Conservation (phyloP, 2,113 vertebrate genomes). For the Toxostoma redivivum region DNA sequence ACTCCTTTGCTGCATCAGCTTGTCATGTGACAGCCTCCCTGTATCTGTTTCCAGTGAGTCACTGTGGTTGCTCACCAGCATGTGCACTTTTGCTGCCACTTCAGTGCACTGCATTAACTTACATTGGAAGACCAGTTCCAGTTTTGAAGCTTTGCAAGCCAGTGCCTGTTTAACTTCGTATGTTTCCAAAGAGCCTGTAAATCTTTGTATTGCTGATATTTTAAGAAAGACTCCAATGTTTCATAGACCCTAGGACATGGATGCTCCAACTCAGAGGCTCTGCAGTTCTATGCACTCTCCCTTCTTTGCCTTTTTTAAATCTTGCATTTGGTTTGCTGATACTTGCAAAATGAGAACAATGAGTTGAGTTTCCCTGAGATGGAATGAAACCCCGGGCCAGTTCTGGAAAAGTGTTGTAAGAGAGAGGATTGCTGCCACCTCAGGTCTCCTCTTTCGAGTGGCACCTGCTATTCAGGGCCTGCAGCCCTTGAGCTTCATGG, state of each 20-base stretch:
- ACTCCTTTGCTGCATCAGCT: background rate
- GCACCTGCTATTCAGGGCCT: background rate
- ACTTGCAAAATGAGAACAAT: background rate
- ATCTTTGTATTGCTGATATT: background rate
- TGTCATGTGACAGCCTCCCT: background rate
- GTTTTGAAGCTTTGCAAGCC: background rate
- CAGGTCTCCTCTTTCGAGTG: background rate
- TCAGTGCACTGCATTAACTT: background rate
- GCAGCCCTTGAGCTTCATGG: accelerated
- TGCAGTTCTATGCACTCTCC: background rate
- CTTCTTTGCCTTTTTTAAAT: background rate
- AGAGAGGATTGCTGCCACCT: background rate
- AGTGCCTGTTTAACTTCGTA: background rate
- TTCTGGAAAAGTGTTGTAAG: background rate
- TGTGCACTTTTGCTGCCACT: background rate
- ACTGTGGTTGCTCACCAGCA: background rate
- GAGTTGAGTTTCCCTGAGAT: background rate
- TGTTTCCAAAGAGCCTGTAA: background rate
- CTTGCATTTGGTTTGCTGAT: background rate
- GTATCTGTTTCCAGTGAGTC: background rate
- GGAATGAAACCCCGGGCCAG: background rate
- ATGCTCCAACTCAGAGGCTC: background rate
- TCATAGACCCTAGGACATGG: background rate
- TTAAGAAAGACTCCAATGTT: background rate
- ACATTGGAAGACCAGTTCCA: background rate